Percentiles rank a stretch among this genome's conserved stretches.
These are phyloP conservation scores for Sturnira hondurensis DNA, from an alignment of 2,113 vertebrate species.

Conservation along the genomic window DNA sequence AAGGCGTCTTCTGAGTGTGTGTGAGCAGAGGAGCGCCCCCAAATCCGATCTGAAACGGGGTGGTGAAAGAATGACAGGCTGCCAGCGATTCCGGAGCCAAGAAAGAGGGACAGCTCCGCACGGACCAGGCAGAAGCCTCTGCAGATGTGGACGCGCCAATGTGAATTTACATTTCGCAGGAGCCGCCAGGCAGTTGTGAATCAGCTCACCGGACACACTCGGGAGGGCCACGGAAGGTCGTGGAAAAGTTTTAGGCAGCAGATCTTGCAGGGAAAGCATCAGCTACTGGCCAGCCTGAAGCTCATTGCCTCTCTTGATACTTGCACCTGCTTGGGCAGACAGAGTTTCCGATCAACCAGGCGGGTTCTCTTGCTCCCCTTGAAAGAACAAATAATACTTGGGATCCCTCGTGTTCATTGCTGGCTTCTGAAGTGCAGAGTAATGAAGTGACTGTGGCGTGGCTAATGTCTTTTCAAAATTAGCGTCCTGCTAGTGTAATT, in stretches of 20 bases:
- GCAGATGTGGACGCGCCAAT: conserved; percentile 59
- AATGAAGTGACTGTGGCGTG: conserved; percentile 59
- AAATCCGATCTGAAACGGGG: neutral
- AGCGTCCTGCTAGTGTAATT: conserved; percentile 63
- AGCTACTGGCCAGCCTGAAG: neutral
- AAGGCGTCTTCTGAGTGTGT: neutral
- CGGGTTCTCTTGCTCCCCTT: neutral
- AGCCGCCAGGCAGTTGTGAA: neutral
- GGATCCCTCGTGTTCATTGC: conserved; percentile 29
- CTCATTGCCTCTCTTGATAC: conserved; percentile 19
- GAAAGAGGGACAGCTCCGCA: conserved; percentile 22
- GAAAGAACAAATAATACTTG: conserved; percentile 49
- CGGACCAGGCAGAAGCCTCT: conserved; percentile 43
- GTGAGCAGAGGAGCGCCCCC: neutral
- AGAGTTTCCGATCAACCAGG: neutral
- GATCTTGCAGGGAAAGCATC: conserved; percentile 25
- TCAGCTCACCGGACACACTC: neutral
- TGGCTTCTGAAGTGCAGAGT: conserved; percentile 50
- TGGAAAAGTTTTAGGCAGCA: conserved; percentile 71
- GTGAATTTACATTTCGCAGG: neutral
- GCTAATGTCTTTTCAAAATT: conserved; percentile 70
- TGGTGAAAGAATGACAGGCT: conserved; percentile 10
- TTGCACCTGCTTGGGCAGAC: conserved; percentile 20
- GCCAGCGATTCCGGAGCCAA: conserved; percentile 38
- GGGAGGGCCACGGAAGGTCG: conserved; percentile 71